Evolutionary conservation across 2,888 invertebrate species (phyloP), one percentile per base, ranked within the genome.

Genomic region (Ecdyonurus torrentis): DNA sequence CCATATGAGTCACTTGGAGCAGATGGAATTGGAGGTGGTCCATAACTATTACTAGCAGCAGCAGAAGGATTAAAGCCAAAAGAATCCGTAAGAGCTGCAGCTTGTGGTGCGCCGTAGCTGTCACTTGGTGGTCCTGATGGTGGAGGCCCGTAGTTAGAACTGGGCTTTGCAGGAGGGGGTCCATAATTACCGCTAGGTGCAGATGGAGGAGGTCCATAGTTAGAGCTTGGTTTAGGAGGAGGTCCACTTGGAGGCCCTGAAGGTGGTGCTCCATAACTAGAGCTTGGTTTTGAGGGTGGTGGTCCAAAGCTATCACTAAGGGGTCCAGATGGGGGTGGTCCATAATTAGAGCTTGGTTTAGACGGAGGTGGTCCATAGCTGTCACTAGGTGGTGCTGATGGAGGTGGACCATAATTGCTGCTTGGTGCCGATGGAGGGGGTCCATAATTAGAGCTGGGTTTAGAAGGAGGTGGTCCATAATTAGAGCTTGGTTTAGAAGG

Each of bases 321-420:
- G 3, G 63, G 66, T 7, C 55, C 20, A 2, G 55, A 25, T 15
- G 69, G 69, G 2, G 69, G 64, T 7, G 66, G 67, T 1, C 70
- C 68, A 59, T 70, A 70, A 1, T 50, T 60, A 7, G 66, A 65
- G 52, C 65, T 66, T 23, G 68, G 65, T 5, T 70, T 72, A 24
- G 59, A 23, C 7, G 23, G 59, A 2, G 37, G 37, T 37, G 37
- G 37, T 37, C 37, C 84, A 69, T 84, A 84, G 19, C 79, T 70
- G 1, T 81, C 83, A 63, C 81, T 81, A 1, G 83, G 82, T 1
- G 84, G 37, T 15, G 7, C 61, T 58, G 61, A 63, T 20, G 63
- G 55, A 23, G 65, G 64, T 20, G 2, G 58, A 2, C 58, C 59
- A 24, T 59, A 25, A 1, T 10, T 25, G 37, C 37, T 77, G 1